These are phyloP conservation scores for Brenthis ino DNA, from an alignment of 2,888 invertebrate genomes.

Conservation along the genomic window DNA sequence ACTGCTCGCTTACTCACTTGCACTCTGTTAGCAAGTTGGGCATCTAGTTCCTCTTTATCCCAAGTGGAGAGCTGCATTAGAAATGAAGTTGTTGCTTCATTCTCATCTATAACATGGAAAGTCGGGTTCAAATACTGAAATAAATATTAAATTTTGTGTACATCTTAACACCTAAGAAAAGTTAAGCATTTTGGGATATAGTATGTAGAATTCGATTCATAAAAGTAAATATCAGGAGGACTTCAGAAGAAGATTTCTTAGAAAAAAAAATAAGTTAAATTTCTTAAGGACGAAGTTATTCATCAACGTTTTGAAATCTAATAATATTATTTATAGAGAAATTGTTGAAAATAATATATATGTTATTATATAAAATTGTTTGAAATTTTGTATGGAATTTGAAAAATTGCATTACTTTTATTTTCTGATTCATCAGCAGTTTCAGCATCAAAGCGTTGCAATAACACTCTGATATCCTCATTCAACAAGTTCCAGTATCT, in stretches of 20 bases:
- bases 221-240: no score
- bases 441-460: slow-evolving; percentile 98
- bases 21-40: slow-evolving; percentile 96
- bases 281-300: no score
- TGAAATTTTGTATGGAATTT: no score
- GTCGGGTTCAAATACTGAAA: slow-evolving; percentile 39
- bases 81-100: slow-evolving; percentile 97
- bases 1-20: slow-evolving; percentile 98
- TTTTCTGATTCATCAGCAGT: slow-evolving; percentile 98
- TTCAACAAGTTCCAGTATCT: slow-evolving; percentile 98
- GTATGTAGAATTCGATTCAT: no score
- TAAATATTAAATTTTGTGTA: slow-evolving; percentile 29
- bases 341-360: no score
- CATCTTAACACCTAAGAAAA: slow-evolving; percentile 17
- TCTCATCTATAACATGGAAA: slow-evolving; percentile 87
- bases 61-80: slow-evolving; percentile 97
- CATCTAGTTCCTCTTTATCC: slow-evolving; percentile 98
- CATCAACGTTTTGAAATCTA: no score
- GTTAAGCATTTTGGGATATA: no score
- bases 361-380: no score
- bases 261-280: no score
- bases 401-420: slow-evolving; percentile 84
- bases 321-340: no score
- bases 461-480: slow-evolving; percentile 96
- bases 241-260: no score